A percentile compares a stretch with the other conserved stretches of the same genome.
Conservation (phyloP, 2,797 vertebrate genomes). For the Sebastes flavidus region DNA sequence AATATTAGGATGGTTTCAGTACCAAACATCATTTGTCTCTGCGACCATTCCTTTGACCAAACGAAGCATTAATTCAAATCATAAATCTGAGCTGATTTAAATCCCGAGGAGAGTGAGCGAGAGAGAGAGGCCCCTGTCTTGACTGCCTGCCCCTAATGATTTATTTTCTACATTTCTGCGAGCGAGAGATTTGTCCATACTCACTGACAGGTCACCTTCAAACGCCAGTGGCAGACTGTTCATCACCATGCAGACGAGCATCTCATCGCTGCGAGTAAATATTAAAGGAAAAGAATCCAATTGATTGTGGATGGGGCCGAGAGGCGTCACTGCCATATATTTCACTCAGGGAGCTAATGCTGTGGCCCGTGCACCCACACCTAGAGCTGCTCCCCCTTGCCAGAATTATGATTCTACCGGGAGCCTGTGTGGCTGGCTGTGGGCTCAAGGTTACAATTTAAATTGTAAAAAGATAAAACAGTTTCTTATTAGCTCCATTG, state of each 20-base stretch:
- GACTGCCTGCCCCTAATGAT: slow-evolving; percentile 99
- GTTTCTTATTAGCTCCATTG: slow-evolving; percentile 93
- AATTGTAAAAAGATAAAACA: slow-evolving; percentile 92
- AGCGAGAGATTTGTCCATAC: slow-evolving; percentile 99
- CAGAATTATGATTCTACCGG: slow-evolving; percentile 90
- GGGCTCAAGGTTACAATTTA: slow-evolving; percentile 93
- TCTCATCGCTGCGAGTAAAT: slow-evolving; percentile 99
- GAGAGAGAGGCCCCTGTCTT: slow-evolving; percentile 74
- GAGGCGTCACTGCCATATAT: slow-evolving; percentile 94
- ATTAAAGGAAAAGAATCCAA: slow-evolving; percentile 99
- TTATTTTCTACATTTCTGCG: slow-evolving; percentile 99
- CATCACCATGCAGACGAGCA: slow-evolving; percentile 99
- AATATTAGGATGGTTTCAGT: slow-evolving; percentile 99
- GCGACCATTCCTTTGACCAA: slow-evolving; percentile 99
- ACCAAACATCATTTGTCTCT: slow-evolving; percentile 99
- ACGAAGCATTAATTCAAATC: slow-evolving; percentile 99
- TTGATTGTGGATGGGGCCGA: slow-evolving; percentile 98
- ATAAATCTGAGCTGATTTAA: slow-evolving; percentile 99
- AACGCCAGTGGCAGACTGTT: slow-evolving; percentile 99
- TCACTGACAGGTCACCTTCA: slow-evolving; percentile 99
- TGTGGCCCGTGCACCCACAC: slow-evolving; percentile 82
- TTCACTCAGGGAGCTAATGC: slow-evolving; percentile 93
- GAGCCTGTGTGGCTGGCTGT: slow-evolving; percentile 83
- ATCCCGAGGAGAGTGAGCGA: slow-evolving; percentile 87
- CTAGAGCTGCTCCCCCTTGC: slow-evolving; percentile 68